These are phyloP conservation scores for Luscinia luscinia DNA, from an alignment of 2,797 vertebrate species.

Conservation along the genomic window DNA sequence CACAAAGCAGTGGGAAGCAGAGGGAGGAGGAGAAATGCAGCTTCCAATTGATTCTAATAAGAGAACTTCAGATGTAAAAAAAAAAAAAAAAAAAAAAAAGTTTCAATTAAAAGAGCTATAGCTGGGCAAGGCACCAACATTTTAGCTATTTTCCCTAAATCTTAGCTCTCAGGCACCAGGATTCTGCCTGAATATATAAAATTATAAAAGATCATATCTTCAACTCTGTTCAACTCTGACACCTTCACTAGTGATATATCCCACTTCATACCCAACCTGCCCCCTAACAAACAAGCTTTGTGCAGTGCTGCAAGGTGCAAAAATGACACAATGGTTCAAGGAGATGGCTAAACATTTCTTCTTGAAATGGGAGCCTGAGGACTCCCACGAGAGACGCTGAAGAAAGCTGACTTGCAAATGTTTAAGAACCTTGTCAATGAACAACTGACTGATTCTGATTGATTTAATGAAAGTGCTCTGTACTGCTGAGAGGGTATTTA, in stretches of 20 bases:
- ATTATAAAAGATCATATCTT: not conserved
- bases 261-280: not conserved
- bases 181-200: not conserved
- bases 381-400: not conserved
- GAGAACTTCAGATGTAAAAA: not conserved
- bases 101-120: not conserved
- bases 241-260: not conserved
- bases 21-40: not conserved
- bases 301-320: not conserved
- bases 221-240: not conserved
- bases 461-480: slow-evolving; percentile 12
- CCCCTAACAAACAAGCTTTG: not conserved
- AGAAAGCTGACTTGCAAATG: slow-evolving; percentile 28
- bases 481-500: not conserved
- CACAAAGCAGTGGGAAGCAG: not conserved
- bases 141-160: not conserved
- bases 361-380: not conserved
- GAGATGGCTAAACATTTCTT: not conserved
- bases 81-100: not conserved
- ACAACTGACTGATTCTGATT: not conserved
- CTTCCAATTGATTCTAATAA: not conserved
- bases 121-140: not conserved
- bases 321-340: not conserved
- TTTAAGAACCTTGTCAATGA: not conserved
- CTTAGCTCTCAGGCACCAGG: not conserved